These are phyloP conservation scores for Melanargia galathea DNA, from an alignment of 2,888 invertebrate species.

Conservation along the genomic window DNA sequence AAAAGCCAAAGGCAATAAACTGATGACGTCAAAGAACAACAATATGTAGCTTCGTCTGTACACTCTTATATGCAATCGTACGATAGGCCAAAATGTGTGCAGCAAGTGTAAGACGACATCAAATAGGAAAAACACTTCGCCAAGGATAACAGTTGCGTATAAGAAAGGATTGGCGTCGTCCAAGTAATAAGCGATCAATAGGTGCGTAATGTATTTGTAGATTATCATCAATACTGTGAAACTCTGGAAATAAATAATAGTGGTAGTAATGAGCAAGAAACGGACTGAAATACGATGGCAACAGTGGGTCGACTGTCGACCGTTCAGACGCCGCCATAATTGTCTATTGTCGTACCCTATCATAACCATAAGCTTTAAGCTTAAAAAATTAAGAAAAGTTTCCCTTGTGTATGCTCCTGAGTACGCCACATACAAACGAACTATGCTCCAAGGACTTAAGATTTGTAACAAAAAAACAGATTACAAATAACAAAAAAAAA, in stretches of 20 bases:
- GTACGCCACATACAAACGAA: too few species aligned
- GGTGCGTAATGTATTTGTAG: conserved; percentile 56
- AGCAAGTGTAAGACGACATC: conserved; percentile 59
- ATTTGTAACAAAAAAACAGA: too few species aligned
- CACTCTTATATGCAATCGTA: conserved; percentile 59
- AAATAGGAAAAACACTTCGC: conserved; percentile 53
- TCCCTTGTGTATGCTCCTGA: too few species aligned
- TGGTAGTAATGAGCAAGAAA: too few species aligned
- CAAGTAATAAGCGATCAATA: conserved; percentile 59
- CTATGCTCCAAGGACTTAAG: too few species aligned
- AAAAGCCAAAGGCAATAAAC: conserved; percentile 52
- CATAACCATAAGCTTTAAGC: too few species aligned
- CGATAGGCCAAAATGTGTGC: conserved; percentile 62
- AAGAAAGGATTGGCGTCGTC: conserved; percentile 41
- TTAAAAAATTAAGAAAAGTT: too few species aligned
- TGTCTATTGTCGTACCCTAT: too few species aligned
- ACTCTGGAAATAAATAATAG: conserved; percentile 51
- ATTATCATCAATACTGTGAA: conserved; percentile 52
- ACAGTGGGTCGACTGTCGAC: too few species aligned
- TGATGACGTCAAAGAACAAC: conserved; percentile 55
- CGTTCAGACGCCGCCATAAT: too few species aligned
- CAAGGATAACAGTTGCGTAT: conserved; percentile 45
- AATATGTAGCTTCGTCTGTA: conserved; percentile 53
- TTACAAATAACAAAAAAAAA: too few species aligned
- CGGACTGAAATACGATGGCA: too few species aligned